Conservation (phyloP, 2,797 vertebrate genomes). For the Dryobates pubescens region DNA sequence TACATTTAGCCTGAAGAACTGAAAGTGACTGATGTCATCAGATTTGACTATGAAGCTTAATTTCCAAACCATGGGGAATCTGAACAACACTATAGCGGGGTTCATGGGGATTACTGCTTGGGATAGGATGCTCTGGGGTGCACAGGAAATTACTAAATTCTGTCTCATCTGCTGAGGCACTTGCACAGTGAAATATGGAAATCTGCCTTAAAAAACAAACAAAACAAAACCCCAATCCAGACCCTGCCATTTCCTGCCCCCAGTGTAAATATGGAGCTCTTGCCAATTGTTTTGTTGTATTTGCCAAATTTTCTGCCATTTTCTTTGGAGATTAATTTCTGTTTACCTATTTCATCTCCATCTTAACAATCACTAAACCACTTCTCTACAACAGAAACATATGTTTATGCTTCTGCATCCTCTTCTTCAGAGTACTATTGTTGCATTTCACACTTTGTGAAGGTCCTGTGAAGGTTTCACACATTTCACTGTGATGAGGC, state of each 20-base stretch:
- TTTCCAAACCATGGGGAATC: neutral
- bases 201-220: neutral
- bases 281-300: neutral
- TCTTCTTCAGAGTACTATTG: neutral
- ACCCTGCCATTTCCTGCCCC: neutral
- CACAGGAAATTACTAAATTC: neutral
- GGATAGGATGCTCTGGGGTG: neutral
- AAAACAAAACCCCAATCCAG: neutral
- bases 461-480: neutral
- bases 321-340: neutral
- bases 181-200: neutral
- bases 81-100: neutral
- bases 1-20: neutral
- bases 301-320: neutral
- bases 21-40: neutral
- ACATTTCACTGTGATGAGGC: neutral
- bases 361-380: neutral
- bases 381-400: neutral
- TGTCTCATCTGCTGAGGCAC: neutral
- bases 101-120: neutral
- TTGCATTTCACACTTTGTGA: neutral
- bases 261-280: neutral
- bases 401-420: rapidly evolving
- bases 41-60: neutral
- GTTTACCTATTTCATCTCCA: neutral